Percentiles rank a stretch among this genome's conserved stretches.
phyloP scores from a whole-genome alignment of 2,888 invertebrate species.

The Strigamia transsilvanica region DNA sequence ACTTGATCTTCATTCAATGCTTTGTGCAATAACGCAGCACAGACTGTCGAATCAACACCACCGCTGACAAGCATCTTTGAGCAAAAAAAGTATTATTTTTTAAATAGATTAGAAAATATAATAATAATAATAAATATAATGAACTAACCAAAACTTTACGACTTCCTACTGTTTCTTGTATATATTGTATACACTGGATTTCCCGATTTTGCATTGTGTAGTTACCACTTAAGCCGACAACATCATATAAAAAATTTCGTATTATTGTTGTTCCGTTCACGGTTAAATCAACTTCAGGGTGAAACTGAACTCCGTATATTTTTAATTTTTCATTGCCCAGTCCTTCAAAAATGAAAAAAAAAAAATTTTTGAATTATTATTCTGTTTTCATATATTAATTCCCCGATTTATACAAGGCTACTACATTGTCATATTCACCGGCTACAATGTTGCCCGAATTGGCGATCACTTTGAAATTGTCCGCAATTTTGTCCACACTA shows the following conservation, averaged over 20 bases:
- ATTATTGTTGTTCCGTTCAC: constrained; percentile 89
- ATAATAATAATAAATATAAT: constrained; percentile 62
- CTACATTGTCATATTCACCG: constrained; percentile 56
- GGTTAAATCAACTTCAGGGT: constrained; percentile 97
- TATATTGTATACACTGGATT: constrained; percentile 89
- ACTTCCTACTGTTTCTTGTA: constrained; percentile 85
- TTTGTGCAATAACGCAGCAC: constrained; percentile 91
- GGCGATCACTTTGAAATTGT: constrained; percentile 85
- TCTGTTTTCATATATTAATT: not conserved
- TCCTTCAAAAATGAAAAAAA: constrained; percentile 66
- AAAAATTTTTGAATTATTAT: not conserved
- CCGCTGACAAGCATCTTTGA: constrained; percentile 90
- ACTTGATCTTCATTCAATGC: constrained; percentile 89
- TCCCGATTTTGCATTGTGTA: constrained; percentile 90
- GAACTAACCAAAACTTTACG: constrained; percentile 88
- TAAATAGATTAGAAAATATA: constrained; percentile 5
- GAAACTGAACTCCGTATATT: constrained; percentile 97
- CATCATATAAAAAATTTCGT: constrained; percentile 91
- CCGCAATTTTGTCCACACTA: constrained; percentile 90
- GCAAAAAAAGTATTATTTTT: not conserved
- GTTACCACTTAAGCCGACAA: constrained; percentile 84
- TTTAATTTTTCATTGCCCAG: constrained; percentile 89
- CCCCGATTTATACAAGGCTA: constrained; percentile 38
- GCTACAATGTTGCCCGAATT: constrained; percentile 83
- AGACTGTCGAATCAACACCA: constrained; percentile 99